Evolutionary conservation across 2,888 invertebrate species (phyloP).

Genomic region (Escarpia spicata): DNA sequence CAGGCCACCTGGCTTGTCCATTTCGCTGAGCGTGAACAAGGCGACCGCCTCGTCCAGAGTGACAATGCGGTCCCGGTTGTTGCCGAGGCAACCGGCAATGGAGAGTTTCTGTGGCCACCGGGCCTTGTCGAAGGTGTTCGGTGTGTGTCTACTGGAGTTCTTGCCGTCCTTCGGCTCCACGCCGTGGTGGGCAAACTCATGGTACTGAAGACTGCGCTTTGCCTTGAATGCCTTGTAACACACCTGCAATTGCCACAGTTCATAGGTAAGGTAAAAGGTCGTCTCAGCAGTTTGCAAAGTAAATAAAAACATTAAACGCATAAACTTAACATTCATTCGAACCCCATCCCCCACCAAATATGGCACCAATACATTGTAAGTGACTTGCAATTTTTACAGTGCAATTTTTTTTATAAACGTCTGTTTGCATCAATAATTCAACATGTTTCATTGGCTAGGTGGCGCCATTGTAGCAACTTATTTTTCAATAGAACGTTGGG

Average conservation of each 20-base stretch:
- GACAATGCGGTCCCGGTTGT: not conserved
- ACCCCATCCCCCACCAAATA: too few relatives aligned
- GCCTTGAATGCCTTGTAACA: conserved; percentile 60
- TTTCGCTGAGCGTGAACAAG: conserved; percentile 18
- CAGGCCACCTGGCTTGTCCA: conserved; percentile 8
- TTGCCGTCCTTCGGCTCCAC: conserved; percentile 35
- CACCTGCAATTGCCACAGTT: conserved; percentile 40
- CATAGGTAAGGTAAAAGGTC: too few relatives aligned
- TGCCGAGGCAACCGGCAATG: not conserved
- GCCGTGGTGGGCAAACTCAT: conserved; percentile 48
- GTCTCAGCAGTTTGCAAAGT: too few relatives aligned
- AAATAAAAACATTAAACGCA: too few relatives aligned
- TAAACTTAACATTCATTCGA: too few relatives aligned
- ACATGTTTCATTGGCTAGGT: too few relatives aligned
- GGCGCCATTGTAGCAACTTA: too few relatives aligned
- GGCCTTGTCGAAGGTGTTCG: not conserved
- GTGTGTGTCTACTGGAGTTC: not conserved
- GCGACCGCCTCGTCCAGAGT: conserved; percentile 17
- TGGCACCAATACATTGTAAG: too few relatives aligned
- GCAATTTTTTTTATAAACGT: too few relatives aligned
- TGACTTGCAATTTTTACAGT: too few relatives aligned
- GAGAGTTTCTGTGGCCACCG: not conserved
- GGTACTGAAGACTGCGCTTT: conserved; percentile 58
- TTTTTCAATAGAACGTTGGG: too few relatives aligned
- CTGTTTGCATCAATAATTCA: too few relatives aligned